Evolutionary conservation across 1,140 invertebrate species (phyloP).

Genomic region (Arctopsyche grandis): DNA sequence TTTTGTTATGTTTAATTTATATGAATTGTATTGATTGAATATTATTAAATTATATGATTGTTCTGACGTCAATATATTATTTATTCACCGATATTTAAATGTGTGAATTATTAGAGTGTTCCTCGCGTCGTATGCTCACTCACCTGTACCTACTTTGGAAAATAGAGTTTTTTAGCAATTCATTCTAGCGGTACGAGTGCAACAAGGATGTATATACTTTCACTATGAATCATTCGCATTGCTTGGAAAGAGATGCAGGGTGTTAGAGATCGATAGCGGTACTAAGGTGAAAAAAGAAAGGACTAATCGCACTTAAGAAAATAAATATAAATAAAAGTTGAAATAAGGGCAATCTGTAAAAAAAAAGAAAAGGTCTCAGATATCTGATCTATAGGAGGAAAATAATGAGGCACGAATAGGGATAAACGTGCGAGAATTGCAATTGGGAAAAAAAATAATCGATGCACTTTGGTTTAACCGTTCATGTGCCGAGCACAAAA

Average conservation of each 20-base stretch:
- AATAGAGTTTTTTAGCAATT: conserved; percentile 10
- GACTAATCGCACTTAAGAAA: too few species aligned
- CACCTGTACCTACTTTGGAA: too few species aligned
- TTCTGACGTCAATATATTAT: neutral
- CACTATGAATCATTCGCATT: neutral
- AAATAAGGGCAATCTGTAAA: too few species aligned
- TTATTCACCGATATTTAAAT: neutral
- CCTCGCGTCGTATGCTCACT: neutral
- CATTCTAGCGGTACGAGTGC: conserved; percentile 17
- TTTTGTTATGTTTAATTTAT: conserved; percentile 31
- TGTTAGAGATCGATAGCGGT: conserved; percentile 14
- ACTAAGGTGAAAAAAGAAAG: conserved; percentile 6
- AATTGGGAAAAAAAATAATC: too few species aligned
- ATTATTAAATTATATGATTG: conserved; percentile 32
- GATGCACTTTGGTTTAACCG: too few species aligned
- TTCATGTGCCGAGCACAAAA: too few species aligned
- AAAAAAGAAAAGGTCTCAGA: too few species aligned
- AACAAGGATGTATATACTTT: conserved; percentile 30
- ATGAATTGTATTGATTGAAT: conserved; percentile 8
- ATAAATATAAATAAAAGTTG: too few species aligned
- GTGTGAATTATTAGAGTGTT: neutral
- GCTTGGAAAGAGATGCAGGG: neutral
- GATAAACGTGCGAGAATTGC: too few species aligned
- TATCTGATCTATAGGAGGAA: too few species aligned
- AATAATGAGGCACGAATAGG: too few species aligned